phyloP scores from a whole-genome alignment of 2,113 vertebrate species.

The Neogale vison region DNA sequence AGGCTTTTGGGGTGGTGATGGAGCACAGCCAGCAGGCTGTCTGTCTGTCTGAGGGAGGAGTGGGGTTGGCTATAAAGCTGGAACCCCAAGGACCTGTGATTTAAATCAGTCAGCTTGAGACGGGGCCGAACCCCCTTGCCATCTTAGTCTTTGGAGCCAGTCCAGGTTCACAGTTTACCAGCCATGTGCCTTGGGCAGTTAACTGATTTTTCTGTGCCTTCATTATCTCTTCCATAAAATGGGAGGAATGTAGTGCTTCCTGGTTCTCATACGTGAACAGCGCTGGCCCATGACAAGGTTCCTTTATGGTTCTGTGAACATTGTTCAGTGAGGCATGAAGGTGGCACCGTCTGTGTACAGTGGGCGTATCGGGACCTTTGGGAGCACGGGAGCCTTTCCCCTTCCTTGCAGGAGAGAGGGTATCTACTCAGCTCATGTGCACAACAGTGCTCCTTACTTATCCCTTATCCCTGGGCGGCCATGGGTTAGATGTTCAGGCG shows the following conservation, averaged over 20 bases:
- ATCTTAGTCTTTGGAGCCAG: neutral
- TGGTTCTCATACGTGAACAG: fast-evolving
- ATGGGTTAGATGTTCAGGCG: fast-evolving
- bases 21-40: neutral
- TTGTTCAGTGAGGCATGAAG: fast-evolving
- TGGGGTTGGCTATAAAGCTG: neutral
- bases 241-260: neutral
- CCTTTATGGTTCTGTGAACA: fast-evolving
- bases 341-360: fast-evolving
- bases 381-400: neutral
- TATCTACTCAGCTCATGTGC: fast-evolving
- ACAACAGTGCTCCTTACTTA: fast-evolving
- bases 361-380: fast-evolving
- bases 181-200: fast-evolving
- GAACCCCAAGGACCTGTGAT: neutral
- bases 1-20: too few species aligned
- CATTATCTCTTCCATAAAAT: neutral
- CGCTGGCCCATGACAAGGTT: neutral
- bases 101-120: neutral
- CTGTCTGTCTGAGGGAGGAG: neutral
- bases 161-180: too few species aligned
- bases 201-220: neutral
- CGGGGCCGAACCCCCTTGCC: neutral
- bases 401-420: neutral
- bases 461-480: too few species aligned